A percentile compares a stretch with the other conserved stretches of the same genome.
These are phyloP conservation scores for Bufo bufo DNA, from an alignment of 2,113 vertebrate species.

Conservation along the genomic window DNA sequence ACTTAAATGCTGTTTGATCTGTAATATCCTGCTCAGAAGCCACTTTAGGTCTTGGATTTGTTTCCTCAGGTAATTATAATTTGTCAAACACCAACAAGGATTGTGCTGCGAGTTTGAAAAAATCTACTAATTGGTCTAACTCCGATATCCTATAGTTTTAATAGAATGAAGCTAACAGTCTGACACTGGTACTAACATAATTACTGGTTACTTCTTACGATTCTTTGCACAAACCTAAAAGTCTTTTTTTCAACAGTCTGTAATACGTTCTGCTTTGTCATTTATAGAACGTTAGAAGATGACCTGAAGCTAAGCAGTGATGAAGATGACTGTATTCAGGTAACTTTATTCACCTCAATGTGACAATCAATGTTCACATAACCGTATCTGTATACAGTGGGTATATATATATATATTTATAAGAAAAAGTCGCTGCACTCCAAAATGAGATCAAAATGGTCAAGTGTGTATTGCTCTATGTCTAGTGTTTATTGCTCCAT, in stretches of 20 bases:
- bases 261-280: conserved; percentile 60
- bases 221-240: not conserved
- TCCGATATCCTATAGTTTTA: not conserved
- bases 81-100: conserved; percentile 31
- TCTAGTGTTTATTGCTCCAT: no score
- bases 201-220: not conserved
- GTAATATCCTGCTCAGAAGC: conserved; percentile 14
- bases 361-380: not conserved
- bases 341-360: conserved; percentile 60
- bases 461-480: no score
- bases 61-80: conserved; percentile 42
- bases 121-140: conserved; percentile 27
- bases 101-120: not conserved
- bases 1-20: conserved; percentile 37
- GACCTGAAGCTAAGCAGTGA: conserved; percentile 82
- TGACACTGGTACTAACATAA: conserved; percentile 6
- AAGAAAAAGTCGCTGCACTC: no score
- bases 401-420: no score
- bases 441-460: no score
- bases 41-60: conserved; percentile 20
- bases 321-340: conserved; percentile 79
- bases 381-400: not conserved
- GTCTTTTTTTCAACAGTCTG: not conserved
- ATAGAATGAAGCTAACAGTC: not conserved
- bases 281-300: conserved; percentile 81